A percentile compares a stretch with the other conserved stretches of the same genome.
Conservation (phyloP, 2,797 vertebrate species). For the Lates japonicus region DNA sequence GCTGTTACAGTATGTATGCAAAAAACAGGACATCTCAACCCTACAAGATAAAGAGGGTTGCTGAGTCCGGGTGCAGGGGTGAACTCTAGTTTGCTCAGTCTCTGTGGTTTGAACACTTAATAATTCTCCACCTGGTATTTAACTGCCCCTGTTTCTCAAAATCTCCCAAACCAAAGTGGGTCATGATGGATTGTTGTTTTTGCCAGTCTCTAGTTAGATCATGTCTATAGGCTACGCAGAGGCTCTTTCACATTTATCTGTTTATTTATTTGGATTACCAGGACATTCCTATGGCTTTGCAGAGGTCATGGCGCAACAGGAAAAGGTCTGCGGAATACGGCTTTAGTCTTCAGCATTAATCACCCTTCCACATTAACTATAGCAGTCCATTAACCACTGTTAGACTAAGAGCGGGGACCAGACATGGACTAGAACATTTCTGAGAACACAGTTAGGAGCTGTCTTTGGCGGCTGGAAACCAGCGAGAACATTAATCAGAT, state of each 20-base stretch:
- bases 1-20: background rate
- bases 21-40: background rate
- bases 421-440: constrained; percentile 40
- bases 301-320: constrained; percentile 39
- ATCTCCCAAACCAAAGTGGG: constrained; percentile 10
- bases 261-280: constrained; percentile 39
- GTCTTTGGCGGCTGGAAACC: constrained; percentile 45
- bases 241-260: constrained; percentile 12
- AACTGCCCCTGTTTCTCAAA: background rate
- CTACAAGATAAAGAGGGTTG: background rate
- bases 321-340: constrained; percentile 37
- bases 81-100: background rate
- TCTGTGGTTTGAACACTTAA: constrained; percentile 27
- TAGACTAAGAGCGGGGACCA: constrained; percentile 33
- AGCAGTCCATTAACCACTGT: constrained; percentile 28
- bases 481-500: constrained; percentile 51
- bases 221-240: constrained; percentile 8
- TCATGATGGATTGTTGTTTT: constrained; percentile 19
- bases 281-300: constrained; percentile 27
- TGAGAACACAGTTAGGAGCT: constrained; percentile 33
- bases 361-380: constrained; percentile 10
- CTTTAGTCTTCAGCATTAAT: constrained; percentile 44
- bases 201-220: constrained; percentile 28
- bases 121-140: constrained; percentile 11
- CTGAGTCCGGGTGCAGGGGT: constrained; percentile 1